phyloP scores from a whole-genome alignment of 2,888 invertebrate species.

The Listrodromus nycthemerus region DNA sequence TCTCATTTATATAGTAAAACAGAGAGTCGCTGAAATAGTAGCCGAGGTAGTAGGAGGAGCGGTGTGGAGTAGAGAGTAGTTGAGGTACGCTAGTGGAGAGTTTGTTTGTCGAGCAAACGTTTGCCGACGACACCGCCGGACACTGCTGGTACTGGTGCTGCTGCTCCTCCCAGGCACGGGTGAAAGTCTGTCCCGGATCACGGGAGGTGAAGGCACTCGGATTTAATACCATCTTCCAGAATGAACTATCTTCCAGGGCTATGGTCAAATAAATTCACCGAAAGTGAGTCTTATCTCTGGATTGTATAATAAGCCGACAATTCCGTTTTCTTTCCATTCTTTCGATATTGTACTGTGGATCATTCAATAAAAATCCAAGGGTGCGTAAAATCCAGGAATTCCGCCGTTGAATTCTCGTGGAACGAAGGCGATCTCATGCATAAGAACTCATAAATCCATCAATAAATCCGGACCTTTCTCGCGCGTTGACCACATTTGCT shows the following conservation, averaged over 20 bases:
- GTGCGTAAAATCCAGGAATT: conserved; percentile 6
- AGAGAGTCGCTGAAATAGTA: conserved; percentile 76
- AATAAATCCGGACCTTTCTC: conserved; percentile 81
- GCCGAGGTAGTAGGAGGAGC: conserved; percentile 73
- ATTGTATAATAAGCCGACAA: not conserved
- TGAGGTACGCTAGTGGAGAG: conserved; percentile 78
- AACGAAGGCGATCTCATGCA: conserved; percentile 23
- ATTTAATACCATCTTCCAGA: conserved; percentile 83
- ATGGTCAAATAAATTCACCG: conserved; percentile 83
- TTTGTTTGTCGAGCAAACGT: conserved; percentile 84
- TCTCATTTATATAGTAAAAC: conserved; percentile 81
- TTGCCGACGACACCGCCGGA: conserved; percentile 84
- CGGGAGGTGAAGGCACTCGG: conserved; percentile 73
- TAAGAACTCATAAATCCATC: conserved; percentile 80
- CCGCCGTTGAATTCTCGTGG: not conserved
- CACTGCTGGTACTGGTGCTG: conserved; percentile 80
- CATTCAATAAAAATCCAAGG: not conserved
- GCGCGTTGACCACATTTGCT: conserved; percentile 81
- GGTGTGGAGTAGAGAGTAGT: conserved; percentile 60
- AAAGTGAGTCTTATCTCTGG: conserved; percentile 74
- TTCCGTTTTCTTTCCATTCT: not conserved
- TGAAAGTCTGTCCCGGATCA: conserved; percentile 80
- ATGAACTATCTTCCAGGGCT: conserved; percentile 77
- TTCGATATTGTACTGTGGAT: not conserved
- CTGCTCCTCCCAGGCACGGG: conserved; percentile 75